Conservation (phyloP, 2,888 invertebrate genomes). For the Stramonita haemastoma region DNA sequence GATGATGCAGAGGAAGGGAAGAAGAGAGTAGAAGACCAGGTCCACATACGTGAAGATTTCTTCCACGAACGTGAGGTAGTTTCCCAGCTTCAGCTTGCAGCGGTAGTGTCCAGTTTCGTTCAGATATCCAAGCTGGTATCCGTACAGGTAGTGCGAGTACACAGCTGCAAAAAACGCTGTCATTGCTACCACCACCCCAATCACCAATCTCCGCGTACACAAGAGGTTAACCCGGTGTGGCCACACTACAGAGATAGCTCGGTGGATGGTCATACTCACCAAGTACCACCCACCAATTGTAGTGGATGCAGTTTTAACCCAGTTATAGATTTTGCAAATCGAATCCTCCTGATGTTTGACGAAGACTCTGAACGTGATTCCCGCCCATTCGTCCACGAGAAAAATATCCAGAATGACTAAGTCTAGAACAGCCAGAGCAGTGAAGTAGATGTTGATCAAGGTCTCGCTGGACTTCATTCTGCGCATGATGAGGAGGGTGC, state of each 20-base stretch:
- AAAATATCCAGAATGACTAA: background rate
- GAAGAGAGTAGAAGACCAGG: background rate
- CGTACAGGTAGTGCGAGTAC: conserved; percentile 11
- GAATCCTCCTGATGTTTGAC: background rate
- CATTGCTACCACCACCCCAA: background rate
- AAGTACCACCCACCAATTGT: background rate
- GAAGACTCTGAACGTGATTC: background rate
- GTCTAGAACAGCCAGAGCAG: background rate
- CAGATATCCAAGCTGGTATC: background rate
- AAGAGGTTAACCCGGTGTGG: conserved; percentile 24
- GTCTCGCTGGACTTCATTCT: background rate
- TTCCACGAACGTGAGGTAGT: background rate
- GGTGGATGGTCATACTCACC: conserved; percentile 12
- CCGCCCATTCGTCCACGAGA: background rate
- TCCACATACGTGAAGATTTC: background rate
- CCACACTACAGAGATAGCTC: conserved; percentile 29
- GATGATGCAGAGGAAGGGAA: background rate
- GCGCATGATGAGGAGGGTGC: conserved; percentile 9
- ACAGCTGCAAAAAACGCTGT: background rate
- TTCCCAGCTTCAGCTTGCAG: background rate
- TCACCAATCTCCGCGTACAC: background rate
- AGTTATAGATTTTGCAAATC: background rate
- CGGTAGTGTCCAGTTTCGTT: background rate
- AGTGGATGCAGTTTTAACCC: background rate
- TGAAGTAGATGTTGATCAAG: background rate